Evolutionary conservation across 2,888 invertebrate species (phyloP).

Genomic region (Esperia sulphurella): DNA sequence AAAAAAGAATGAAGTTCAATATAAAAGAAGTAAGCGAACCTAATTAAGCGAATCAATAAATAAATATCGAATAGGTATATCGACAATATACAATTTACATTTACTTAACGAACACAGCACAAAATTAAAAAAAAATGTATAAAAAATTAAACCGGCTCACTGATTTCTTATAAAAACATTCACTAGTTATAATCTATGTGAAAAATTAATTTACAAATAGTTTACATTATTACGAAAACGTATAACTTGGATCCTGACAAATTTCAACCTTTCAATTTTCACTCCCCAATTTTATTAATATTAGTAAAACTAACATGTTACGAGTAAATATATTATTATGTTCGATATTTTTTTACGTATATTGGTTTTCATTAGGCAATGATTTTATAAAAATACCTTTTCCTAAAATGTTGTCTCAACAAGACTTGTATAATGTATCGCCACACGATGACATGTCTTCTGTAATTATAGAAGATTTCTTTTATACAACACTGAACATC

Average conservation of each 20-base stretch:
- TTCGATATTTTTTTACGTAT: slow-evolving; percentile 72
- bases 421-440: slow-evolving; percentile 35
- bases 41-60: slow-evolving; percentile 75
- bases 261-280: slow-evolving; percentile 45
- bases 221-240: slow-evolving; percentile 71
- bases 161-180: slow-evolving; percentile 64
- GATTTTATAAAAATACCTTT: slow-evolving; percentile 77
- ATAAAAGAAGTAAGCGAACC: slow-evolving; percentile 45
- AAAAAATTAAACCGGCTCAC: slow-evolving; percentile 62
- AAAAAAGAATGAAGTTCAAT: slow-evolving; percentile 28
- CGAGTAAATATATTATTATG: slow-evolving; percentile 67
- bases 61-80: slow-evolving; percentile 70
- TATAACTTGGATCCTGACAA: slow-evolving; percentile 72
- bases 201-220: slow-evolving; percentile 73
- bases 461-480: slow-evolving; percentile 2
- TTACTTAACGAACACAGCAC: slow-evolving; percentile 78
- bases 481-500: slow-evolving; percentile 37
- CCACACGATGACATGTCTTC: slow-evolving; percentile 20
- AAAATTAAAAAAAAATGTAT: slow-evolving; percentile 57
- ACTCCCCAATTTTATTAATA: slow-evolving; percentile 52
- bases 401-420: slow-evolving; percentile 43
- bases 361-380: slow-evolving; percentile 72
- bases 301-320: slow-evolving; percentile 65
- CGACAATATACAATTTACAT: slow-evolving; percentile 77
- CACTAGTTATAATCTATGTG: slow-evolving; percentile 68